Evolutionary conservation across 2,113 vertebrate species (phyloP), one percentile per base, ranked within the genome.

Genomic region (Corythornis madagascariensis): DNA sequence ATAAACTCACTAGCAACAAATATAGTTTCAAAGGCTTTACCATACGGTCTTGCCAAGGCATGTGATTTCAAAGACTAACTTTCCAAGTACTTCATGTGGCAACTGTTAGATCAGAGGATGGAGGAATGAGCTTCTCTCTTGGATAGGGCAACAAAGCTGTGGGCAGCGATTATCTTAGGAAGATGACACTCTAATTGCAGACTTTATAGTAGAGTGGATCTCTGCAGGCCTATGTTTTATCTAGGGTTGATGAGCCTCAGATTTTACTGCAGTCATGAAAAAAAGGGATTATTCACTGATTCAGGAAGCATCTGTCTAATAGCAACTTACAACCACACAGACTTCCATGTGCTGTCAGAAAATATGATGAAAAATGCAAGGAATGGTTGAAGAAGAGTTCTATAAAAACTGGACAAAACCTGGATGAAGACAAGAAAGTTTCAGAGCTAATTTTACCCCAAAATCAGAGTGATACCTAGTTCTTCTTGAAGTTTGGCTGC

Each of bases 231-330:
- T 55, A 16, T 0, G 0, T 50, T n/a, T 91, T 91, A 45, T 72
- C 50, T 66, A 33, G 38, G 53, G 31, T 35, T 76, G 73, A 88
- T 57, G 29, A 79, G 52, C 53, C 89, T 86, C 81, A 76, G 43
- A 13, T 43, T 93, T 89, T 72, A 77, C n/a, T 65, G 31, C 25
- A 75, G 43, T 55, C 53, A 74, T 63, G 72, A 83, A 52, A 92
- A 92, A 94, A 92, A 93, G 40, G 29, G 35, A 70, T 91, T 88
- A 88, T 90, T 88, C 64, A 87, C 18, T 69, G 45, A 53, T 57
- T 91, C 45, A 72, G 77, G 66, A 93, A 92, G n/a, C 69, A 76
- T 66, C 72, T 93, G 42, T 55, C 45, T 88, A 66, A 65, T 48
- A 86, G 64, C 56, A 91, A 88, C 11, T 57, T 89, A 89, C 70